phyloP scores from a whole-genome alignment of 2,888 invertebrate genomes.

The Patella ulyssiponensis region DNA sequence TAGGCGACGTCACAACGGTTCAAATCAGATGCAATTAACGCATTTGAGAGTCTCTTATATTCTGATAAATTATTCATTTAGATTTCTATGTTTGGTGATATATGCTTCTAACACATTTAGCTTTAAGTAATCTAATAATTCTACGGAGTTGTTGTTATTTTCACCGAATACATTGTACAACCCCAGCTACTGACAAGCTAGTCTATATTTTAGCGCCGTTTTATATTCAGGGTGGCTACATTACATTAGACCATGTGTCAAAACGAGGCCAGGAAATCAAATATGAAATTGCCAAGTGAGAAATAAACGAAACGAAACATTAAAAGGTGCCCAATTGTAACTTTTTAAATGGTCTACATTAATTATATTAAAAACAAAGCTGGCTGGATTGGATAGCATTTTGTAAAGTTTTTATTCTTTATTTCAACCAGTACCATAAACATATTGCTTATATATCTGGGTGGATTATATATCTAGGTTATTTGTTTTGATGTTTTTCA shows the following conservation, averaged over 20 bases:
- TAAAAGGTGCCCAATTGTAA: too few species aligned
- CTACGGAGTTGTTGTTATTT: background rate
- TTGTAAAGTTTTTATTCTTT: too few species aligned
- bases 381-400: too few species aligned
- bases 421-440: too few species aligned
- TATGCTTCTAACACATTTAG: conserved; percentile 10
- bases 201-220: background rate
- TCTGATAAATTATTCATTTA: background rate
- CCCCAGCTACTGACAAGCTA: background rate
- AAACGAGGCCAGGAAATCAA: too few species aligned
- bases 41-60: background rate
- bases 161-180: background rate
- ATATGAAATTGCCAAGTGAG: too few species aligned
- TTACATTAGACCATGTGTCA: background rate
- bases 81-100: conserved; percentile 7
- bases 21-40: background rate
- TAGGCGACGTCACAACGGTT: background rate
- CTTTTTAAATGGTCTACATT: too few species aligned
- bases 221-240: background rate
- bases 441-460: too few species aligned
- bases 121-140: conserved; percentile 4
- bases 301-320: too few species aligned
- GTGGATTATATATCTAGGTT: too few species aligned
- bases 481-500: too few species aligned
- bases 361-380: too few species aligned